These are phyloP conservation scores for Trachelus stipa DNA, from an alignment of 2,888 invertebrate genomes.

Conservation along the genomic window DNA sequence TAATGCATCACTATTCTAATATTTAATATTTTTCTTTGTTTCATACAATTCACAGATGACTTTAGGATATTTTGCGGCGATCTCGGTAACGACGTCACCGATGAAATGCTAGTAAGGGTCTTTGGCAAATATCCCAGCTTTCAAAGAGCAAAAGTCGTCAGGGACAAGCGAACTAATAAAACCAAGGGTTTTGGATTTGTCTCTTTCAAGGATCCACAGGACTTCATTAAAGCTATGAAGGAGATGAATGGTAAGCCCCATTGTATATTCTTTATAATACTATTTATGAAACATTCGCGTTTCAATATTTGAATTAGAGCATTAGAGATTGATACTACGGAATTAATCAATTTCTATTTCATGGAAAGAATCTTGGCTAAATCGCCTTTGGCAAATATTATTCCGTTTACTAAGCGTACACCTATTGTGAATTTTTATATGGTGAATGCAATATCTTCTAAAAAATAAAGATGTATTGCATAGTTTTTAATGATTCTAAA, in stretches of 20 bases:
- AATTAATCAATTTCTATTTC: neutral
- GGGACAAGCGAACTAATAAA: conserved; percentile 97
- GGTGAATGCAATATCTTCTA: conserved; percentile 19
- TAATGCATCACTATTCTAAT: neutral
- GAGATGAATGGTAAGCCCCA: conserved; percentile 94
- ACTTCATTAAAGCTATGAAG: conserved; percentile 98
- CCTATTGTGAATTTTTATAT: neutral
- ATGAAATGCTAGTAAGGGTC: conserved; percentile 94
- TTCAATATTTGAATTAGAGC: neutral
- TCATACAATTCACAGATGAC: conserved; percentile 76
- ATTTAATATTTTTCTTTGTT: conserved; percentile 3
- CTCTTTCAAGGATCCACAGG: conserved; percentile 96
- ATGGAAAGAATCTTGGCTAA: neutral
- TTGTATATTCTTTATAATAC: conserved; percentile 8
- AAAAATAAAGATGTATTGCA: conserved; percentile 35
- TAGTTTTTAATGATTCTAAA: neutral
- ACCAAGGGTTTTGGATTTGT: conserved; percentile 99
- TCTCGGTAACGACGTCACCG: conserved; percentile 98
- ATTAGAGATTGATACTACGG: neutral
- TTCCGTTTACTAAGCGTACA: neutral
- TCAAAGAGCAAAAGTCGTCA: conserved; percentile 91
- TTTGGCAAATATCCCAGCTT: conserved; percentile 96
- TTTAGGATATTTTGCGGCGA: conserved; percentile 99
- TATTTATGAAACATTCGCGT: neutral
- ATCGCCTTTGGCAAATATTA: neutral